phyloP scores from a whole-genome alignment of 2,888 invertebrate genomes.

The Anorthoa munda region DNA sequence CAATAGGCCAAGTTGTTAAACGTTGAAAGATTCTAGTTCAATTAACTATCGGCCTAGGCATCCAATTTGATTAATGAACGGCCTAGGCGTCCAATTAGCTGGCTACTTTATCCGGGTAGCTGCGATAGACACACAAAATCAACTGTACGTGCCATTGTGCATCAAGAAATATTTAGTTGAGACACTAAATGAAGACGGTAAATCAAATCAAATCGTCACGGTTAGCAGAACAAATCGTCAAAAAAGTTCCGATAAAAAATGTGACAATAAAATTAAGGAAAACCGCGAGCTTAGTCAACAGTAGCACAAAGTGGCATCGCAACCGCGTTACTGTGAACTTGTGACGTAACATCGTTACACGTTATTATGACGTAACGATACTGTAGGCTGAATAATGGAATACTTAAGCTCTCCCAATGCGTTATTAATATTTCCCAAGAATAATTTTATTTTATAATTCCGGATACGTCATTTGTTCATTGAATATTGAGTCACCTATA shows the following conservation, averaged over 20 bases:
- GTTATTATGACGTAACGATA: constrained; percentile 52
- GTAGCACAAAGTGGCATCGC: constrained; percentile 37
- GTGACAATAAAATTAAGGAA: constrained; percentile 57
- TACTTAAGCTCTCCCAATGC: constrained; percentile 7
- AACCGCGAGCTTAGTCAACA: constrained; percentile 55
- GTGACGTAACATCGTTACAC: constrained; percentile 46
- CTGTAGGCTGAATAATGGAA: constrained; percentile 29
- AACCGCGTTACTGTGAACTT: constrained; percentile 58
- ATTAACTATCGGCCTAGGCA: no score
- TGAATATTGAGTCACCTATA: constrained; percentile 45
- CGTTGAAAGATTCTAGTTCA: no score
- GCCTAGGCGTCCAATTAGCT: no score
- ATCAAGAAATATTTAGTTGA: not conserved
- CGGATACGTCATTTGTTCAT: constrained; percentile 24
- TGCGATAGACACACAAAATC: not conserved
- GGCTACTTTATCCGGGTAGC: no score
- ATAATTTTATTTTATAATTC: constrained; percentile 35
- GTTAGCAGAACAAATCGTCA: constrained; percentile 32
- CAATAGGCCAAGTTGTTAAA: no score
- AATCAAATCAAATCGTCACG: constrained; percentile 31
- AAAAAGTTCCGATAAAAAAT: constrained; percentile 50
- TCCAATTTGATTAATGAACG: no score
- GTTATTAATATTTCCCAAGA: constrained; percentile 8
- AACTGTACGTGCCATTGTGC: not conserved
- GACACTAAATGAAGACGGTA: constrained; percentile 13